A percentile compares a stretch with the other conserved stretches of the same genome.
phyloP scores from a whole-genome alignment of 2,888 invertebrate genomes.

The Mythimna ferrago region DNA sequence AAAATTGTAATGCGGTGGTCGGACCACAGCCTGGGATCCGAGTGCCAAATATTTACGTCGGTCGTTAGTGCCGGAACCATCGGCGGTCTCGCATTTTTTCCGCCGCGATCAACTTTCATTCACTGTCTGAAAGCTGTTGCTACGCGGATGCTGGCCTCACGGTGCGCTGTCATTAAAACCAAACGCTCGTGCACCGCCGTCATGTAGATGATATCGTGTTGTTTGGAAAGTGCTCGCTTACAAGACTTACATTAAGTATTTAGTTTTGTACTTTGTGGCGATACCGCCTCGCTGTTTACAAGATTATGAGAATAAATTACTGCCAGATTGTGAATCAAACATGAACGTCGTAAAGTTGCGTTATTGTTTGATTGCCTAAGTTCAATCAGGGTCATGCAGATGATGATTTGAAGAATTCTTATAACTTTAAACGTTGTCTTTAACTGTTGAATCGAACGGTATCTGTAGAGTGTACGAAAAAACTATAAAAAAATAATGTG shows the following conservation, averaged over 20 bases:
- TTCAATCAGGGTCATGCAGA: constrained; percentile 19
- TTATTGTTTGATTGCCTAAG: constrained; percentile 25
- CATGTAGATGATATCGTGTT: constrained; percentile 88
- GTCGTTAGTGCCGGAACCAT: constrained; percentile 78
- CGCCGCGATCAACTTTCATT: constrained; percentile 89
- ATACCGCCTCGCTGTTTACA: constrained; percentile 64
- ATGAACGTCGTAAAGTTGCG: constrained; percentile 11
- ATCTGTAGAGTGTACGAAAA: constrained; percentile 37
- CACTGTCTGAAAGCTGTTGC: constrained; percentile 88
- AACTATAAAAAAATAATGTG: constrained; percentile 43
- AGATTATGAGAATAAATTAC: constrained; percentile 39
- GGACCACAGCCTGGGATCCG: constrained; percentile 61
- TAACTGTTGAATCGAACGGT: constrained; percentile 53
- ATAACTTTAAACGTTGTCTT: constrained; percentile 40
- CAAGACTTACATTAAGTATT: constrained; percentile 64
- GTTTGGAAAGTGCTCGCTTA: constrained; percentile 87
- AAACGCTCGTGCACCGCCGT: constrained; percentile 84
- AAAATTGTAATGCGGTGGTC: constrained; percentile 65
- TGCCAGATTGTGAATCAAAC: constrained; percentile 29
- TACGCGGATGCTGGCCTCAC: constrained; percentile 88
- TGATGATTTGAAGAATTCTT: constrained; percentile 29
- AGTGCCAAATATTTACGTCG: constrained; percentile 79
- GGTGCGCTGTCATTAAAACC: constrained; percentile 85
- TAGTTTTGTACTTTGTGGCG: constrained; percentile 70
- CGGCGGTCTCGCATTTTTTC: constrained; percentile 80